Evolutionary conservation across 2,113 vertebrate species (phyloP).

Genomic region (Mastomys natalensis): DNA sequence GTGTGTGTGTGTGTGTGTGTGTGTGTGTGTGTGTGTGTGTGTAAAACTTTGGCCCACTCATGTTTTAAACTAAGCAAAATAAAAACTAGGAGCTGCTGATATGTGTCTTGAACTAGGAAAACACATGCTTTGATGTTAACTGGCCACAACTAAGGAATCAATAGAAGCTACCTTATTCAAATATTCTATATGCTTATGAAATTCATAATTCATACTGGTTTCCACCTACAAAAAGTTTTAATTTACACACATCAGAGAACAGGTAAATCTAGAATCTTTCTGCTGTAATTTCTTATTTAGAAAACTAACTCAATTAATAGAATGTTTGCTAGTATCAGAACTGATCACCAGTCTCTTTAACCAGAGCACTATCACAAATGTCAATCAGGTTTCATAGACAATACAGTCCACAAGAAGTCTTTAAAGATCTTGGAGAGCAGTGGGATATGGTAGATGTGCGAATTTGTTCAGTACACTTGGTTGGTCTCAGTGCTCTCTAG

Average conservation of each 20-base stretch:
- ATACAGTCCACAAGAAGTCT: neutral
- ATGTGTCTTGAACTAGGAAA: neutral
- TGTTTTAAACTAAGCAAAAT: constrained; percentile 1
- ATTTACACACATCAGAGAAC: neutral
- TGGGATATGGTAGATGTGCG: neutral
- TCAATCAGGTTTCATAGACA: neutral
- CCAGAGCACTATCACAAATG: neutral
- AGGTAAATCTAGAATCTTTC: neutral
- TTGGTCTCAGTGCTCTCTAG: neutral
- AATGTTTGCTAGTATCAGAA: neutral
- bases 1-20: neutral
- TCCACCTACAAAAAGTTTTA: neutral
- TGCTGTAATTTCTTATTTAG: neutral
- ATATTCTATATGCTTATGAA: neutral
- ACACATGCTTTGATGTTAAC: neutral
- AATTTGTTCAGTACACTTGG: neutral
- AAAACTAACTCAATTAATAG: neutral
- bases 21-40: neutral
- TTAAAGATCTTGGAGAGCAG: neutral
- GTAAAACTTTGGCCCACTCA: neutral
- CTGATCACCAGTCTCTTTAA: neutral
- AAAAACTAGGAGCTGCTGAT: constrained; percentile 17
- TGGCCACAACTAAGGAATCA: neutral
- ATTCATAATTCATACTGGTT: constrained; percentile 15
- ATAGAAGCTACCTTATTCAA: neutral